Conservation (phyloP, 2,888 invertebrate species). For the Diarsia brunnea region DNA sequence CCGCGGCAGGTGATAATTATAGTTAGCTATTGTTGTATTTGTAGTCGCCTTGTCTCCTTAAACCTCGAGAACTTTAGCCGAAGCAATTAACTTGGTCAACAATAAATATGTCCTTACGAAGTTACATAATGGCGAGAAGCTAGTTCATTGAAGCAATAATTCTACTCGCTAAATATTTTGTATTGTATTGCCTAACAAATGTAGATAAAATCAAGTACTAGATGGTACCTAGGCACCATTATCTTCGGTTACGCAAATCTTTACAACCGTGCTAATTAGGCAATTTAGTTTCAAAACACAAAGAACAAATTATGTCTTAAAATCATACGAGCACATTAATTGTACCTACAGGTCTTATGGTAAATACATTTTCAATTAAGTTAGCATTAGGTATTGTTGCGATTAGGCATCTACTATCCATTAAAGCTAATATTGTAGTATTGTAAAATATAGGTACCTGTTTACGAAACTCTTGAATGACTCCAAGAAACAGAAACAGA, state of each 20-base stretch:
- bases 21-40: conserved; percentile 49
- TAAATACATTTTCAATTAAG: conserved; percentile 15
- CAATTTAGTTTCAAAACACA: conserved; percentile 67
- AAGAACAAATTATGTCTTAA: conserved; percentile 51
- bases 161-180: conserved; percentile 63
- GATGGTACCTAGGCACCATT: conserved; percentile 55
- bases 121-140: conserved; percentile 40
- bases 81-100: conserved; percentile 59
- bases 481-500: neutral
- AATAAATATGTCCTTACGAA: conserved; percentile 49
- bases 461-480: neutral
- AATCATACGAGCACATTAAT: conserved; percentile 29
- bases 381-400: neutral
- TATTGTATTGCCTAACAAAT: conserved; percentile 70
- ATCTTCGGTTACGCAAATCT: conserved; percentile 70
- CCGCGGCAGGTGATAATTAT: conserved; percentile 45
- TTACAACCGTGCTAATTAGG: conserved; percentile 73
- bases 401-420: neutral
- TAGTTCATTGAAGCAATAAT: conserved; percentile 56
- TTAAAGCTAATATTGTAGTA: too few species aligned
- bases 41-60: conserved; percentile 40
- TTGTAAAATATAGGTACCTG: too few species aligned
- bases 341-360: neutral
- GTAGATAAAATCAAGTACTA: conserved; percentile 68
- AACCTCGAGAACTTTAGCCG: conserved; percentile 50